A percentile compares a stretch with the other conserved stretches of the same genome.
Evolutionary conservation across 2,888 invertebrate genomes (phyloP).

Genomic region (Rhorus exstirpatorius): DNA sequence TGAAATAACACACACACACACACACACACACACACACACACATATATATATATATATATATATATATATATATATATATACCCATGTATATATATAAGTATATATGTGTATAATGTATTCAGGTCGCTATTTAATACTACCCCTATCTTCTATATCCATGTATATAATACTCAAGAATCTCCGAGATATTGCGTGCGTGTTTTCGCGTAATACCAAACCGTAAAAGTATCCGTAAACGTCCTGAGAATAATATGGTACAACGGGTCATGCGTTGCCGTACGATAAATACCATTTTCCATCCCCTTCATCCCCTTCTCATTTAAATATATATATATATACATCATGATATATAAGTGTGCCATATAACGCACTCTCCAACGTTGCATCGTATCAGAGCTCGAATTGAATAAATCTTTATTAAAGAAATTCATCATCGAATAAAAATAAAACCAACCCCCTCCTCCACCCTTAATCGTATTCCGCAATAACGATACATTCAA

Average conservation of each 20-base stretch:
- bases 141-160: conserved; percentile 33
- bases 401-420: too few relatives aligned
- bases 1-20: conserved; percentile 40
- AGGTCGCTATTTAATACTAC: conserved; percentile 69
- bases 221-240: conserved; percentile 38
- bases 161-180: conserved; percentile 37
- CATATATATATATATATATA: conserved; percentile 2
- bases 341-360: too few relatives aligned
- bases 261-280: conserved; percentile 55
- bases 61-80: conserved; percentile 12
- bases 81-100: conserved; percentile 9
- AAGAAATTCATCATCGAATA: too few relatives aligned
- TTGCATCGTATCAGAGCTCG: too few relatives aligned
- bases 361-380: too few relatives aligned
- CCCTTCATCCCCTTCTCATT: too few relatives aligned
- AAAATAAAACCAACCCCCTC: too few relatives aligned
- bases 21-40: conserved; percentile 1
- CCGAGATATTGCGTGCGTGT: conserved; percentile 56
- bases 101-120: conserved; percentile 41
- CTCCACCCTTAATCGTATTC: too few relatives aligned
- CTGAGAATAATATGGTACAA: conserved; percentile 30
- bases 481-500: too few relatives aligned
- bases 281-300: too few relatives aligned
- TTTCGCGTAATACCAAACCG: too few relatives aligned
- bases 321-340: too few relatives aligned